Evolutionary conservation across 2,113 vertebrate species (phyloP).

Genomic region (Ranitomeya variabilis): DNA sequence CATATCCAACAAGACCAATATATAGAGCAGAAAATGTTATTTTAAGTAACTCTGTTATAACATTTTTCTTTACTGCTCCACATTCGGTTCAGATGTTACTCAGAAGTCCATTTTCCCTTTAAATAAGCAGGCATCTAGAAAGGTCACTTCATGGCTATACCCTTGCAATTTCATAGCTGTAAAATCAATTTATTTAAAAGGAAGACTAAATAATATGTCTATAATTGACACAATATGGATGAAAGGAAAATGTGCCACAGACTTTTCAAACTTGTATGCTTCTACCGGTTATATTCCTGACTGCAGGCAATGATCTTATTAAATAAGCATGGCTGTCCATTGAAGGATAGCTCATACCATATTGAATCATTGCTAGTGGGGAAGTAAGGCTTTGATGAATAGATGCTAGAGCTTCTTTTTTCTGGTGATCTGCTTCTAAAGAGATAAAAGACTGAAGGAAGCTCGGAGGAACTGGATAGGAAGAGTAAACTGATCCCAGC

Average conservation of each 20-base stretch:
- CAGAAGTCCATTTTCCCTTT: neutral
- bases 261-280: constrained; percentile 9
- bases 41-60: too few relatives aligned
- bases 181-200: constrained; percentile 15
- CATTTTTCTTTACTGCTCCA: neutral
- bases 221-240: constrained; percentile 1
- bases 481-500: neutral
- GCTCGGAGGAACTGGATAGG: constrained; percentile 19
- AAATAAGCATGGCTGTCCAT: constrained; percentile 33
- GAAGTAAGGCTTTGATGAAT: constrained; percentile 45
- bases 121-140: neutral
- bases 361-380: constrained; percentile 36
- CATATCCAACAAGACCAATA: too few relatives aligned
- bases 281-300: constrained; percentile 11
- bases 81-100: neutral
- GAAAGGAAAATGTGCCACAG: constrained; percentile 17
- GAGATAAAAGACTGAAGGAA: constrained; percentile 39
- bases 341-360: constrained; percentile 10
- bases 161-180: constrained; percentile 3
- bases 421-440: constrained; percentile 47
- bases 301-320: constrained; percentile 28
- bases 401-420: constrained; percentile 21
- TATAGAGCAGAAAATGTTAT: too few relatives aligned
- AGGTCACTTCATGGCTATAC: constrained; percentile 7
- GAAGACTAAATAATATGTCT: neutral